A percentile compares a stretch with the other conserved stretches of the same genome.
Evolutionary conservation across 2,888 invertebrate species (phyloP).

Genomic region (Conomelus anceps): DNA sequence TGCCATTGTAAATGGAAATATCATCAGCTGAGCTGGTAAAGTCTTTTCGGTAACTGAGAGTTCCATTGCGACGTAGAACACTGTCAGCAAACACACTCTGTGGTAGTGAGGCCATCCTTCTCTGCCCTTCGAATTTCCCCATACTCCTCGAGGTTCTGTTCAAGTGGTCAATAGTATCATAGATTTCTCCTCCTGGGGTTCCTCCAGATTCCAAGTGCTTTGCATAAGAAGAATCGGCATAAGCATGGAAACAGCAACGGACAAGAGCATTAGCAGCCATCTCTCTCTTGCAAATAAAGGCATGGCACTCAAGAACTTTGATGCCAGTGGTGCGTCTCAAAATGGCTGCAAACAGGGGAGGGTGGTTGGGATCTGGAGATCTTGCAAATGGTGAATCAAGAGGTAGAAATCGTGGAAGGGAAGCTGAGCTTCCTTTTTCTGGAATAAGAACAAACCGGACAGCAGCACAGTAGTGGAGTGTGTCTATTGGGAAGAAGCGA

Average conservation of each 20-base stretch:
- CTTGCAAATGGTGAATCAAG: slow-evolving; percentile 93
- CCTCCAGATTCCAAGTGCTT: slow-evolving; percentile 53
- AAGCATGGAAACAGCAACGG: slow-evolving; percentile 93
- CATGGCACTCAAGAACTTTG: slow-evolving; percentile 96
- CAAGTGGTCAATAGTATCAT: slow-evolving; percentile 45
- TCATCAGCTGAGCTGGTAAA: slow-evolving; percentile 52
- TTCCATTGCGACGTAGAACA: slow-evolving; percentile 35
- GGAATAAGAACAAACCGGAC: slow-evolving; percentile 73
- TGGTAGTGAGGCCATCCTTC: slow-evolving; percentile 35
- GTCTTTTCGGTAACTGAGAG: slow-evolving; percentile 43
- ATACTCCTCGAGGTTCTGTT: slow-evolving; percentile 40
- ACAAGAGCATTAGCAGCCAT: slow-evolving; percentile 96
- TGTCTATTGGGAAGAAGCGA: slow-evolving; percentile 90
- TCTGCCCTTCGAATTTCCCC: slow-evolving; percentile 51
- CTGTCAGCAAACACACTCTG: slow-evolving; percentile 35
- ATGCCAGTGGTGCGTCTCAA: slow-evolving; percentile 91
- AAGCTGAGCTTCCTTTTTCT: slow-evolving; percentile 53
- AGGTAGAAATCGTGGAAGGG: slow-evolving; percentile 74
- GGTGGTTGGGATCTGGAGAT: slow-evolving; percentile 84
- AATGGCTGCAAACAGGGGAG: slow-evolving; percentile 94
- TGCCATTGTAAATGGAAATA: slow-evolving; percentile 70
- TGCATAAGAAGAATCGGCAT: slow-evolving; percentile 90
- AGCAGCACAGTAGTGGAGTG: slow-evolving; percentile 90
- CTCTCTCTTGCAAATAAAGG: slow-evolving; percentile 93
- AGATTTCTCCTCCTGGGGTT: slow-evolving; percentile 36